Evolutionary conservation across 2,888 invertebrate species (phyloP).

Genomic region (Polydesmus complanatus): DNA sequence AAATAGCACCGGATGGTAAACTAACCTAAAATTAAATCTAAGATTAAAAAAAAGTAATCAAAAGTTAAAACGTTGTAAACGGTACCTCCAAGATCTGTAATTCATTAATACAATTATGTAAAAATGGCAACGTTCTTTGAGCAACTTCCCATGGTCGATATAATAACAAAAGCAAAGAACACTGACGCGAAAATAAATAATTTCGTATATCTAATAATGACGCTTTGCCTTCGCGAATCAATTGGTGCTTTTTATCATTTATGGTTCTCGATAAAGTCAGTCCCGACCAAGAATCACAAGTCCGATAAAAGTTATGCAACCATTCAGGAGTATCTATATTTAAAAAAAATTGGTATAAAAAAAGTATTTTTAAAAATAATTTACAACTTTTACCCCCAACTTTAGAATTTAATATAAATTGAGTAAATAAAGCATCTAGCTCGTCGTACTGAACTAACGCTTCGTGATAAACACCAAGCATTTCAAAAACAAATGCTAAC

Average conservation of each 20-base stretch:
- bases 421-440: conserved; percentile 88
- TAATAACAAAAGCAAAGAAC: conserved; percentile 50
- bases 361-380: not conserved
- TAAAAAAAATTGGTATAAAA: not conserved
- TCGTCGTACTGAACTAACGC: conserved; percentile 94
- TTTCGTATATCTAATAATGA: conserved; percentile 80
- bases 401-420: conserved; percentile 88
- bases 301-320: conserved; percentile 64
- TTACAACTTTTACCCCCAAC: conserved; percentile 44
- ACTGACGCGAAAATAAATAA: conserved; percentile 84
- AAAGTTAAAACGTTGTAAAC: not conserved
- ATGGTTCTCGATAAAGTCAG: conserved; percentile 41
- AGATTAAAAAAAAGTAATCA: not conserved
- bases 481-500: conserved; percentile 84
- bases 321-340: conserved; percentile 61
- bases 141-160: conserved; percentile 76
- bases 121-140: conserved; percentile 70
- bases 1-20: conserved; percentile 65
- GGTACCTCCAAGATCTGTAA: conserved; percentile 56
- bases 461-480: conserved; percentile 83
- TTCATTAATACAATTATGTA: conserved; percentile 79
- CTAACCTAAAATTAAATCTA: conserved; percentile 36
- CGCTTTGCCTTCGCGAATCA: conserved; percentile 38
- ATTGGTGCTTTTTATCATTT: conserved; percentile 28
- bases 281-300: conserved; percentile 71